These are phyloP conservation scores for Conus betulinus DNA, from an alignment of 1,140 invertebrate species.

Conservation along the genomic window DNA sequence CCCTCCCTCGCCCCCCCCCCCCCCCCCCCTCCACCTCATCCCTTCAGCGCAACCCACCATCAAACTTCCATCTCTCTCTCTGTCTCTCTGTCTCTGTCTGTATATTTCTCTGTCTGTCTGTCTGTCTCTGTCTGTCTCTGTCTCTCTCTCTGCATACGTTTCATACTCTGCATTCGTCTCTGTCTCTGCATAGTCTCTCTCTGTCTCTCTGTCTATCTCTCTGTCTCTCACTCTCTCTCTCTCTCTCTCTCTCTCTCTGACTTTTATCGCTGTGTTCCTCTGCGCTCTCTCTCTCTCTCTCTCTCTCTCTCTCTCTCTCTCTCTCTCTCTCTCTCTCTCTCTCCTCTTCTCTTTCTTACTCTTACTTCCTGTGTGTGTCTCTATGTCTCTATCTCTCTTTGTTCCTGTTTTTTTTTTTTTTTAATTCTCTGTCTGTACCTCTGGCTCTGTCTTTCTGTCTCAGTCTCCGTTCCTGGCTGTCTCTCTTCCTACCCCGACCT, in stretches of 20 bases:
- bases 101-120: not conserved
- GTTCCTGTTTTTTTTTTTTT: too few relatives aligned
- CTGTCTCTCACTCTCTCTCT: not conserved
- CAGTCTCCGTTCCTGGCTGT: too few relatives aligned
- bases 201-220: not conserved
- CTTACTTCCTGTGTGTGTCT: slow-evolving; percentile 6
- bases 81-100: not conserved
- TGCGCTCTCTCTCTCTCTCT: too few relatives aligned
- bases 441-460: too few relatives aligned
- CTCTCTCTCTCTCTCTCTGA: not conserved
- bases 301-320: too few relatives aligned
- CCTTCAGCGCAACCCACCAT: not conserved
- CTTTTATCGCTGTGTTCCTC: not conserved
- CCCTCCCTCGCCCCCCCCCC: not conserved
- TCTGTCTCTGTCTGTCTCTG: not conserved
- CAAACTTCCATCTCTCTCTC: not conserved
- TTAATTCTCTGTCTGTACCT: too few relatives aligned
- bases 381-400: too few relatives aligned
- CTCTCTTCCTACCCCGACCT: too few relatives aligned
- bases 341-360: too few relatives aligned
- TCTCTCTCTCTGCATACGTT: not conserved
- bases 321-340: too few relatives aligned
- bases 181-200: not conserved
- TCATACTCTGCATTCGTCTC: not conserved
- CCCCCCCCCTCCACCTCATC: not conserved